phyloP scores from a whole-genome alignment of 2,888 invertebrate species.

The Epinotia bilunana region DNA sequence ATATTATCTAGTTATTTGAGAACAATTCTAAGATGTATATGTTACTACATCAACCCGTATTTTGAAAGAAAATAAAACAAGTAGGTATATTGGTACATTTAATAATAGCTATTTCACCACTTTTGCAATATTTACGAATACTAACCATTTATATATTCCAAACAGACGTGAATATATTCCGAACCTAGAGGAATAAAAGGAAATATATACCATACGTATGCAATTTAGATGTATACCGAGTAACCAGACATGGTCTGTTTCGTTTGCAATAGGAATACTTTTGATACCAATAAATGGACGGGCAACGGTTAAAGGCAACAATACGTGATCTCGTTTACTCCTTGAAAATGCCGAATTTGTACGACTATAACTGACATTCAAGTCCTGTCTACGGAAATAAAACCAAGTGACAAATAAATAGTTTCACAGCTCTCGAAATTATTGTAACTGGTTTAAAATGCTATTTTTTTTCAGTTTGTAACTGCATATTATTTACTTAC shows the following conservation, averaged over 20 bases:
- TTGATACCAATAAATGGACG: constrained; percentile 39
- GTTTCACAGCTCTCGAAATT: too few species aligned
- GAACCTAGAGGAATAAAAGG: background rate
- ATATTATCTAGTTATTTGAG: too few species aligned
- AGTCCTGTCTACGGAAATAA: background rate
- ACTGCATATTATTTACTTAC: too few species aligned
- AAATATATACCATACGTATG: constrained; percentile 6
- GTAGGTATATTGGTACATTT: background rate
- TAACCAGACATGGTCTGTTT: constrained; percentile 15
- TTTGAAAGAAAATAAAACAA: too few species aligned
- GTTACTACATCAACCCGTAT: too few species aligned
- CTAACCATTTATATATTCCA: background rate
- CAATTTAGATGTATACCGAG: background rate
- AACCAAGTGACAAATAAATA: background rate
- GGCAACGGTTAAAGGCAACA: constrained; percentile 12
- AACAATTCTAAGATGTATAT: too few species aligned
- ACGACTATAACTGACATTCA: background rate
- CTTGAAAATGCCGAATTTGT: constrained; percentile 8
- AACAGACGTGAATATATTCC: background rate
- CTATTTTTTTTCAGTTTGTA: too few species aligned
- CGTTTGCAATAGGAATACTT: constrained; percentile 33
- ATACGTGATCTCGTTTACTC: constrained; percentile 37
- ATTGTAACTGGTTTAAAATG: background rate
- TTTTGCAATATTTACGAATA: background rate
- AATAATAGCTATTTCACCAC: background rate